Evolutionary conservation across 2,888 invertebrate genomes (phyloP).

Genomic region (Hyalella azteca): DNA sequence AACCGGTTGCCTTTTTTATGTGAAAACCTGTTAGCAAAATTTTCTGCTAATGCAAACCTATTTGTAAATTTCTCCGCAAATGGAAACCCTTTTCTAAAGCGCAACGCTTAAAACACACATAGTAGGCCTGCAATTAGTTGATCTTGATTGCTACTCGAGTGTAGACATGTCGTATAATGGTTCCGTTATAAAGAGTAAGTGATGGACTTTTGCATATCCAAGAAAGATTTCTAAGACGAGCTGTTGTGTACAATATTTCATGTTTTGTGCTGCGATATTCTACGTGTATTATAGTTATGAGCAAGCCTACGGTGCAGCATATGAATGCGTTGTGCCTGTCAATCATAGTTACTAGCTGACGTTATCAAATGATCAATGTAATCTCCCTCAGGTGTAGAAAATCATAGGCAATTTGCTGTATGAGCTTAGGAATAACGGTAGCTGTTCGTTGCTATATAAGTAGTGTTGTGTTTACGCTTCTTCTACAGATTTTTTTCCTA

Average conservation of each 20-base stretch:
- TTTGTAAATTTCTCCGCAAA: neutral
- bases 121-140: neutral
- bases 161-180: neutral
- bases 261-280: neutral
- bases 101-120: neutral
- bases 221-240: neutral
- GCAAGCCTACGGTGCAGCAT: neutral
- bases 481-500: neutral
- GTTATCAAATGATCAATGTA: neutral
- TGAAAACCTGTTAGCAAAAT: neutral
- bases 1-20: no score
- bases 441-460: neutral
- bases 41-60: neutral
- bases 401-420: neutral
- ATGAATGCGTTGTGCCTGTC: constrained; percentile 4
- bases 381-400: constrained; percentile 16
- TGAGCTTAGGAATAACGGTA: neutral
- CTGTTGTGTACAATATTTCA: neutral
- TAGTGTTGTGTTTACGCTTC: neutral
- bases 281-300: neutral
- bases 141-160: neutral
- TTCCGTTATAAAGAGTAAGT: no score
- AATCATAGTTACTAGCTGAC: constrained; percentile 5
- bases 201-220: constrained; percentile 5
- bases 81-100: neutral